Evolutionary conservation across 2,888 invertebrate genomes (phyloP).

Genomic region (Zygothrica quintamaculata): DNA sequence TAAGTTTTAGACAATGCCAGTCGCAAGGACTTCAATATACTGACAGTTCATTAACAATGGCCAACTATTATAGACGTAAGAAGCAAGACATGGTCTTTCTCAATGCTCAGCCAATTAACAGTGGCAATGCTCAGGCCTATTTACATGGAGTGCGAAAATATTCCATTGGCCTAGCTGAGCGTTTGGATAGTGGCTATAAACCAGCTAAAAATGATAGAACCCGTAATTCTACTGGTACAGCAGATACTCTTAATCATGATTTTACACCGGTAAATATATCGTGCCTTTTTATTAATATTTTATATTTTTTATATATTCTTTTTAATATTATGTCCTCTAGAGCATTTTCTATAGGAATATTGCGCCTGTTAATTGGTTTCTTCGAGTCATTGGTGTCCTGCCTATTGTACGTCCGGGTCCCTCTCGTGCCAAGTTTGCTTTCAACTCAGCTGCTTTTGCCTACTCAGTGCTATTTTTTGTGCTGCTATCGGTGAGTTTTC

Average conservation of each 20-base stretch:
- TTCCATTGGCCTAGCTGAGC: constrained; percentile 77
- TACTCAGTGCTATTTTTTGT: constrained; percentile 87
- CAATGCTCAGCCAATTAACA: constrained; percentile 82
- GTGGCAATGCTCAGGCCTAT: constrained; percentile 67
- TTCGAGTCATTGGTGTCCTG: constrained; percentile 87
- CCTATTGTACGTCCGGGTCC: constrained; percentile 86
- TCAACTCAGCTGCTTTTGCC: constrained; percentile 86
- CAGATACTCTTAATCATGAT: constrained; percentile 71
- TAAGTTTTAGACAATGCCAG: constrained; percentile 32
- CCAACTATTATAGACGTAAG: constrained; percentile 75
- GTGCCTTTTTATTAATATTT: too few relatives aligned
- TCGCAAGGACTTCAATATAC: constrained; percentile 14
- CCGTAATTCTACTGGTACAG: constrained; percentile 72
- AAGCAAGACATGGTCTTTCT: constrained; percentile 82
- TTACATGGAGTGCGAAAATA: constrained; percentile 74
- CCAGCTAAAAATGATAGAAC: constrained; percentile 54
- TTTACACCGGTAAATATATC: constrained; percentile 70
- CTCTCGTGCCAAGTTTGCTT: constrained; percentile 85
- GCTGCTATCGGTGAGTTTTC: constrained; percentile 83
- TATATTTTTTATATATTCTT: neutral
- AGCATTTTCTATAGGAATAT: constrained; percentile 85
- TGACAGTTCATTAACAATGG: constrained; percentile 73
- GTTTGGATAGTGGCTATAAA: constrained; percentile 71
- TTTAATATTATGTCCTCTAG: too few relatives aligned
- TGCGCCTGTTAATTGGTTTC: constrained; percentile 85